phyloP scores from a whole-genome alignment of 2,113 vertebrate genomes.

The Orientallactaga bullata region DNA sequence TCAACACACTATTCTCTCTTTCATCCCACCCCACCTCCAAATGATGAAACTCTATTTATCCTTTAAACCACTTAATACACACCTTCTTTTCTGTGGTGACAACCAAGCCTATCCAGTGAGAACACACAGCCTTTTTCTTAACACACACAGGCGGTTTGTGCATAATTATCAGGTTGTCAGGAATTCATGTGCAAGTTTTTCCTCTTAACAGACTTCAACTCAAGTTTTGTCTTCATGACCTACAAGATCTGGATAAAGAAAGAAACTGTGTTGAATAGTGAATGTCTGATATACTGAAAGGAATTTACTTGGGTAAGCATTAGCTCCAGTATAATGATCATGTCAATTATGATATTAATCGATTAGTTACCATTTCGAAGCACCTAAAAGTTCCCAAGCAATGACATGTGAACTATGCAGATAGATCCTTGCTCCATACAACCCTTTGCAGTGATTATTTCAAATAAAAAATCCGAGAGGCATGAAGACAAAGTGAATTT shows the following conservation, averaged over 20 bases:
- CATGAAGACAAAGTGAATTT: neutral
- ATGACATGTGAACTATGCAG: neutral
- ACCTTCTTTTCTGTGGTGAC: neutral
- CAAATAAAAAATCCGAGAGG: neutral
- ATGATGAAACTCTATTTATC: neutral
- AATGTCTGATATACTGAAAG: neutral
- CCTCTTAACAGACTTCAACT: neutral
- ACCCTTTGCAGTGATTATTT: neutral
- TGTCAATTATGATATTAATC: neutral
- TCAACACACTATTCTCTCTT: neutral
- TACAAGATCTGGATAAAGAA: neutral
- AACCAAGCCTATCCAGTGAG: neutral
- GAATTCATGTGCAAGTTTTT: neutral
- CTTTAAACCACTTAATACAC: neutral
- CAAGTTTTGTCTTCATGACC: neutral
- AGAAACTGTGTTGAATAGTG: neutral
- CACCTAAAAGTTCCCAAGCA: neutral
- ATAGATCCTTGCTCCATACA: neutral
- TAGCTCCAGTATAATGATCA: neutral
- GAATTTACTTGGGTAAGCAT: neutral
- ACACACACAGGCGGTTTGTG: neutral
- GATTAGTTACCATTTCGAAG: conserved; percentile 3
- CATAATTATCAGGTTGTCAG: neutral
- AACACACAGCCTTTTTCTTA: neutral
- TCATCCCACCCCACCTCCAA: neutral